Conservation (phyloP, 2,113 vertebrate genomes). For the Indicator maculatus region DNA sequence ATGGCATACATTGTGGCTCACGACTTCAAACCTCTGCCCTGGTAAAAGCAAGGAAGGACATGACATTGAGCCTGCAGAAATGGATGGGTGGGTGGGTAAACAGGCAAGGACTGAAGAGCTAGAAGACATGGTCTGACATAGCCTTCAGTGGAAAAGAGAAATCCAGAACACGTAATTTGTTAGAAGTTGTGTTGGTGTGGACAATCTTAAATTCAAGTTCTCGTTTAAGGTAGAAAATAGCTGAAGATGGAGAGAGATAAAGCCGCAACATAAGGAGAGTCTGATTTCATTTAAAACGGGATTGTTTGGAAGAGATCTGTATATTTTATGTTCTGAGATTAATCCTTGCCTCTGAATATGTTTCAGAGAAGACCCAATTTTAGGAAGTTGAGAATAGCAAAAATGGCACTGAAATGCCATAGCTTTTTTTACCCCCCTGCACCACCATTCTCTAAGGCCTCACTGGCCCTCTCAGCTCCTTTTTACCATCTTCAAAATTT, state of each 20-base stretch:
- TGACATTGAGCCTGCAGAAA: neutral
- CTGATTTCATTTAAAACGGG: neutral
- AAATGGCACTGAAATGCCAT: neutral
- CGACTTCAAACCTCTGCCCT: neutral
- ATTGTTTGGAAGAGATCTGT: neutral
- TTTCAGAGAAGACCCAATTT: neutral
- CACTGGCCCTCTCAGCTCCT: neutral
- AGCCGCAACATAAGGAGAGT: neutral
- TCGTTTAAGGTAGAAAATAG: rapidly evolving
- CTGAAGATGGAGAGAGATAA: neutral
- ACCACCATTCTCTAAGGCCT: neutral
- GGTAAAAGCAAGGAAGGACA: neutral
- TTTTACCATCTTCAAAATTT: neutral
- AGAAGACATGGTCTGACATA: neutral
- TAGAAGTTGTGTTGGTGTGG: neutral
- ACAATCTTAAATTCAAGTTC: neutral
- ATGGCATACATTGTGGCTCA: neutral
- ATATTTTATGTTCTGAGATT: neutral
- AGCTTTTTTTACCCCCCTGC: neutral
- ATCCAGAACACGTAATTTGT: neutral
- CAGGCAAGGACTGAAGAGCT: neutral
- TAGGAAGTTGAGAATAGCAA: neutral
- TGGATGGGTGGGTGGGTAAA: neutral
- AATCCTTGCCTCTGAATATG: neutral
- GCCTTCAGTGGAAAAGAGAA: neutral